A percentile compares a stretch with the other conserved stretches of the same genome.
Evolutionary conservation across 2,888 invertebrate genomes (phyloP).

Genomic region (Conomelus anceps): DNA sequence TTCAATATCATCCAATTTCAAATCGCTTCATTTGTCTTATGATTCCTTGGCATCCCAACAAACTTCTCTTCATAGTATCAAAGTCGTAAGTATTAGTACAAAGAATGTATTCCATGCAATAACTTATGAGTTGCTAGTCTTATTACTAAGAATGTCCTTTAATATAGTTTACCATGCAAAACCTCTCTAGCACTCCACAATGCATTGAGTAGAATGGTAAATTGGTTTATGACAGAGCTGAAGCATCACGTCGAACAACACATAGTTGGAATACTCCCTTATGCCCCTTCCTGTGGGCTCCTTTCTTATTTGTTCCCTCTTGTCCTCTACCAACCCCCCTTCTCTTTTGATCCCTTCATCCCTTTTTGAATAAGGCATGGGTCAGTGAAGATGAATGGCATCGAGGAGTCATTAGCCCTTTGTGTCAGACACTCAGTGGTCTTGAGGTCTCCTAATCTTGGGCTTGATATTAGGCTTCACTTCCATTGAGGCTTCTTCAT

Average conservation of each 20-base stretch:
- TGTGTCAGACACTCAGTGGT: not conserved
- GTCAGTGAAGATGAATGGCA: not conserved
- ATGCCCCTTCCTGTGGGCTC: not conserved
- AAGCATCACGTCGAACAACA: not conserved
- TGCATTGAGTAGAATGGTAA: not conserved
- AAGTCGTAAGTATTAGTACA: too few relatives aligned
- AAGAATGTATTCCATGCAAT: too few relatives aligned
- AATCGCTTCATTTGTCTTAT: too few relatives aligned
- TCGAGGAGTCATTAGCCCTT: not conserved
- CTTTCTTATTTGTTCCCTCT: not conserved
- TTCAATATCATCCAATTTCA: too few relatives aligned
- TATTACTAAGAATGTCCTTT: too few relatives aligned
- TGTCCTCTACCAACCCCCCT: too few relatives aligned
- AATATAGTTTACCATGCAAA: too few relatives aligned
- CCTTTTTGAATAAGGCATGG: not conserved
- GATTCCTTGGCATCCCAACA: too few relatives aligned
- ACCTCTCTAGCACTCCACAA: too few relatives aligned
- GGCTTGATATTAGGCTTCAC: not conserved
- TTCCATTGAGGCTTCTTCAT: not conserved
- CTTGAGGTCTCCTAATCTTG: not conserved
- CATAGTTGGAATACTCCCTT: not conserved
- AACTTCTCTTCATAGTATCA: too few relatives aligned
- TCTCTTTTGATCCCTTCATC: too few relatives aligned
- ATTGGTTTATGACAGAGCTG: not conserved
- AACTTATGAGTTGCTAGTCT: too few relatives aligned